Conservation (phyloP, 2,113 vertebrate species). For the Apteryx owenii region DNA sequence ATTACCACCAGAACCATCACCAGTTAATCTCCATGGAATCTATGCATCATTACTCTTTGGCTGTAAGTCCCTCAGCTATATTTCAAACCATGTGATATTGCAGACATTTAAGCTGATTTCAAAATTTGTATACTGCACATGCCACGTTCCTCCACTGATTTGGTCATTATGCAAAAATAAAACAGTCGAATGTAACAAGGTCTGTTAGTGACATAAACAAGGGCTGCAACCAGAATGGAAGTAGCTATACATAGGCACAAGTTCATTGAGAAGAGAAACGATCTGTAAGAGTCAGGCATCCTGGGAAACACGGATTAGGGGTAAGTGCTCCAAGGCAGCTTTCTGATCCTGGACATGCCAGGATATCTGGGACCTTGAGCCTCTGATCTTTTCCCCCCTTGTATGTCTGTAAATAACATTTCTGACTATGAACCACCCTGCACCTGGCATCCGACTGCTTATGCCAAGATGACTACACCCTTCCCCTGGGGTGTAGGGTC, state of each 20-base stretch:
- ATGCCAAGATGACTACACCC: slow-evolving; percentile 55
- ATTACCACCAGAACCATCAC: background rate
- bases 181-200: background rate
- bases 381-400: background rate
- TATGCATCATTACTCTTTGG: background rate
- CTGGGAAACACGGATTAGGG: background rate
- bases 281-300: background rate
- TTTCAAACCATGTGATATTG: background rate
- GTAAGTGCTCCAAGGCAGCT: background rate
- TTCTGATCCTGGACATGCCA: background rate
- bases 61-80: background rate
- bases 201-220: slow-evolving; percentile 1
- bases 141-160: background rate
- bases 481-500: background rate
- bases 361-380: background rate
- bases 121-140: background rate
- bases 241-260: background rate
- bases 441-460: background rate
- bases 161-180: slow-evolving; percentile 18
- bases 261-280: background rate
- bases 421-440: background rate
- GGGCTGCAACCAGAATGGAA: background rate
- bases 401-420: slow-evolving; percentile 18
- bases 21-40: background rate
- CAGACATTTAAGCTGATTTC: background rate